Evolutionary conservation across 2,113 vertebrate genomes (phyloP).

Genomic region (Candoia aspera): DNA sequence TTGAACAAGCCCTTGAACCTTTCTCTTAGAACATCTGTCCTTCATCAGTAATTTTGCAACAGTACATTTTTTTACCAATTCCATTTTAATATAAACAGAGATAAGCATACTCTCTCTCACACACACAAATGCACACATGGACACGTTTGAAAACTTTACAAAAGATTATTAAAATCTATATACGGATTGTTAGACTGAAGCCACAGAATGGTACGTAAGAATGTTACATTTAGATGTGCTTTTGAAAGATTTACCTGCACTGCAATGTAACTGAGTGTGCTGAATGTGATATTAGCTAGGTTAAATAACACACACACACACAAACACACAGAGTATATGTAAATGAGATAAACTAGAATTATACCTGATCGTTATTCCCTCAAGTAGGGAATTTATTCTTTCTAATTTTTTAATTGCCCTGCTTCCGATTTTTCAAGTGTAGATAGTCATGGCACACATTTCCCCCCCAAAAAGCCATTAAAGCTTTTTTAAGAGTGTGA

Average conservation of each 20-base stretch:
- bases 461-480: slow-evolving; percentile 32
- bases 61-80: background rate
- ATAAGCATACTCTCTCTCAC: no score
- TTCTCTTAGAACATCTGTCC: background rate
- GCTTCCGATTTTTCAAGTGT: slow-evolving; percentile 48
- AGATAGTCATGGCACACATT: slow-evolving; percentile 48
- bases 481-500: slow-evolving; percentile 53
- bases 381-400: slow-evolving; percentile 24
- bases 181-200: background rate
- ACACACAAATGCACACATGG: background rate
- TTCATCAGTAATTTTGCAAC: background rate
- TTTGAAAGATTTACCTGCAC: background rate
- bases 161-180: background rate
- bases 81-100: background rate
- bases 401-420: slow-evolving; percentile 44
- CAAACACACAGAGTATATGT: slow-evolving; percentile 17
- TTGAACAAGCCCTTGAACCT: background rate
- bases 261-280: background rate
- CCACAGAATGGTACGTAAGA: background rate
- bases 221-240: background rate
- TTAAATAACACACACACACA: background rate
- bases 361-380: slow-evolving; percentile 50
- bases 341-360: slow-evolving; percentile 9
- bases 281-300: background rate
- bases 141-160: background rate